A percentile compares a stretch with the other conserved stretches of the same genome.
Conservation (phyloP, 2,888 invertebrate species). For the Noctuana brunneofusca region DNA sequence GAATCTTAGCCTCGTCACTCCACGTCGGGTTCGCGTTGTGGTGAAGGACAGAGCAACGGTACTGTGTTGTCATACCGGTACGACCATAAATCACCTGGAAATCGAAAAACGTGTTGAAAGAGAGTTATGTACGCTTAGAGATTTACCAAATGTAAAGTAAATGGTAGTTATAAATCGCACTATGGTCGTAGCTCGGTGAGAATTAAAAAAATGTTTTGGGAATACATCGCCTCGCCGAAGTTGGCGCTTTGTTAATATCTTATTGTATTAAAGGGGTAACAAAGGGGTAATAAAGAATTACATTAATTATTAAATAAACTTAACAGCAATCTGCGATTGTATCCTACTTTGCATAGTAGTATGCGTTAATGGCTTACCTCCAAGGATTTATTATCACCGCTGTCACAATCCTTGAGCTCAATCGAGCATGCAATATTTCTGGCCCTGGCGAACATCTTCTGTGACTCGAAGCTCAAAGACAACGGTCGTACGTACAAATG, state of each 20-base stretch:
- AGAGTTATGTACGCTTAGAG: no score
- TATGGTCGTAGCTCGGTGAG: no score
- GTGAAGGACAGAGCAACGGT: slow-evolving; percentile 92
- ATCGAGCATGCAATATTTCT: slow-evolving; percentile 96
- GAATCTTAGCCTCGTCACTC: slow-evolving; percentile 96
- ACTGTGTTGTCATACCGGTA: slow-evolving; percentile 84
- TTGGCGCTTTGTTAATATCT: no score
- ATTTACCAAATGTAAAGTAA: no score
- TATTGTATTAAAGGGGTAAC: no score
- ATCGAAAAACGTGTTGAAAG: no score
- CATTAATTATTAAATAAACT: neutral
- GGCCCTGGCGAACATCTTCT: slow-evolving; percentile 95
- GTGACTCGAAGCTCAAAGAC: slow-evolving; percentile 93
- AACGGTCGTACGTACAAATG: slow-evolving; percentile 96
- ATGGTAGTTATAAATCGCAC: no score
- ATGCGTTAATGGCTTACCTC: slow-evolving; percentile 80
- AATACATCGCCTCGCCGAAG: no score
- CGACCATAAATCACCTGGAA: slow-evolving; percentile 72
- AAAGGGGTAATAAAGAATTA: no score
- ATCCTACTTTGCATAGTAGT: neutral
- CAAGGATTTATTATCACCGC: slow-evolving; percentile 81
- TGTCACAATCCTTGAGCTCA: slow-evolving; percentile 93
- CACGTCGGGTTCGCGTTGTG: slow-evolving; percentile 95
- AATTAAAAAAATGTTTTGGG: no score
- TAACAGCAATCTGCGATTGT: neutral